These are phyloP conservation scores for Forbesichthys agassizii DNA, from an alignment of 2,113 vertebrate genomes.

Conservation along the genomic window DNA sequence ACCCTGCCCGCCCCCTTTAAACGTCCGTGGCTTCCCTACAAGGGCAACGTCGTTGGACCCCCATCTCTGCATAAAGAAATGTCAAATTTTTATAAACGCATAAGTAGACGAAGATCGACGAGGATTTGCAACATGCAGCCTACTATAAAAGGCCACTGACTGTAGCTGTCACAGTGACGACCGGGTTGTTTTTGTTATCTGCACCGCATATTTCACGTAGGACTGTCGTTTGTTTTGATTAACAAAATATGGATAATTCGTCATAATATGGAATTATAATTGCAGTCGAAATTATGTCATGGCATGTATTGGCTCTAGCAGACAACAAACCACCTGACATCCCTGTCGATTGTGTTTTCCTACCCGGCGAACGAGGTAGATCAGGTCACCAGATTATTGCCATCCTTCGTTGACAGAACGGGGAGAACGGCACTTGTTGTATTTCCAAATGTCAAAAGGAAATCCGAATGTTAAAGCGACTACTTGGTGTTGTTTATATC, in stretches of 20 bases:
- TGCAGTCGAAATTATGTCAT: conserved; percentile 64
- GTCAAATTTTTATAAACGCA: too few relatives aligned
- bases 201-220: too few relatives aligned
- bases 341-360: conserved; percentile 10
- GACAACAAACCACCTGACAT: conserved; percentile 37
- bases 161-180: too few relatives aligned
- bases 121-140: too few relatives aligned
- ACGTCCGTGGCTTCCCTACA: conserved; percentile 50
- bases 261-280: background rate
- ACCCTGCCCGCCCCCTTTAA: conserved; percentile 48
- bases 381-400: conserved; percentile 38
- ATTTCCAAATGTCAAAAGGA: conserved; percentile 2
- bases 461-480: conserved; percentile 24
- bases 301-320: conserved; percentile 37
- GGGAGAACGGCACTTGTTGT: background rate
- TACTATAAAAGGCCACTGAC: too few relatives aligned
- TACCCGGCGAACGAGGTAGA: conserved; percentile 38
- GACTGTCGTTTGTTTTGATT: too few relatives aligned
- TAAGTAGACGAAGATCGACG: too few relatives aligned
- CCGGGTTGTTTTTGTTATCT: too few relatives aligned
- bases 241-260: too few relatives aligned
- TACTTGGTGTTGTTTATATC: conserved; percentile 73
- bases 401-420: conserved; percentile 14
- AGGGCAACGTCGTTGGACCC: conserved; percentile 47
- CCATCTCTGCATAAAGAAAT: conserved; percentile 60